These are phyloP conservation scores for Erethizon dorsatum DNA, from an alignment of 2,797 vertebrate genomes.

Conservation along the genomic window DNA sequence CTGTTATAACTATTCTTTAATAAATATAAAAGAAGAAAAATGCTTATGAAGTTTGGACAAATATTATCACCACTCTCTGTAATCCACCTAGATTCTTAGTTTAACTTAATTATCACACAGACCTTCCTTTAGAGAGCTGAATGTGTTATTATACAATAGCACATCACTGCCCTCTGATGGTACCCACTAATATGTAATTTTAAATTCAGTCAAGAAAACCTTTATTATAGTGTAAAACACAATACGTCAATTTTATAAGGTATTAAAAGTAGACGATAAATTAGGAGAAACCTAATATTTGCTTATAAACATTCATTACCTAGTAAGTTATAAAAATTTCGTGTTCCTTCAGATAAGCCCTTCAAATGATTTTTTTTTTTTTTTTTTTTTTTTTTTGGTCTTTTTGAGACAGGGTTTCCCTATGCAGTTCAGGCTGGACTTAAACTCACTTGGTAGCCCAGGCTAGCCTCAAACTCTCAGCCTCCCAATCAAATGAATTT, in stretches of 20 bases:
- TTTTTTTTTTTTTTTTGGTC: too few species aligned
- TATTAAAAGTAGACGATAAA: constrained; percentile 51
- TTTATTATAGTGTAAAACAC: constrained; percentile 45
- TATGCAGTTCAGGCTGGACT: too few species aligned
- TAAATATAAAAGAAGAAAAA: constrained; percentile 31
- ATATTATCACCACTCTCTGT: not conserved
- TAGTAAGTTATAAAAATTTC: constrained; percentile 77
- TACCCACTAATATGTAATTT: constrained; percentile 47
- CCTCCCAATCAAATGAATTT: not conserved
- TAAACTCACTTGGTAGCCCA: too few species aligned
- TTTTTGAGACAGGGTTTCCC: too few species aligned
- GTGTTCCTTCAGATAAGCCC: constrained; percentile 68
- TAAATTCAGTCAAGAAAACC: constrained; percentile 35
- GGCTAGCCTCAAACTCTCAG: too few species aligned
- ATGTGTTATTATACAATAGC: not conserved
- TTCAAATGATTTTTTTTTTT: not conserved
- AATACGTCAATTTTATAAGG: constrained; percentile 25
- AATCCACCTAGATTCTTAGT: not conserved
- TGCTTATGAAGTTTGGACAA: constrained; percentile 5
- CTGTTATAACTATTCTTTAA: constrained; percentile 28
- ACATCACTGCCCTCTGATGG: constrained; percentile 74
- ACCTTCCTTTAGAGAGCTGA: not conserved
- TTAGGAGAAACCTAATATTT: constrained; percentile 67
- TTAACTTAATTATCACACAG: not conserved
- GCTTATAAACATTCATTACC: constrained; percentile 41